Conservation (phyloP, 2,113 vertebrate species). For the Opisthocomus hoazin region DNA sequence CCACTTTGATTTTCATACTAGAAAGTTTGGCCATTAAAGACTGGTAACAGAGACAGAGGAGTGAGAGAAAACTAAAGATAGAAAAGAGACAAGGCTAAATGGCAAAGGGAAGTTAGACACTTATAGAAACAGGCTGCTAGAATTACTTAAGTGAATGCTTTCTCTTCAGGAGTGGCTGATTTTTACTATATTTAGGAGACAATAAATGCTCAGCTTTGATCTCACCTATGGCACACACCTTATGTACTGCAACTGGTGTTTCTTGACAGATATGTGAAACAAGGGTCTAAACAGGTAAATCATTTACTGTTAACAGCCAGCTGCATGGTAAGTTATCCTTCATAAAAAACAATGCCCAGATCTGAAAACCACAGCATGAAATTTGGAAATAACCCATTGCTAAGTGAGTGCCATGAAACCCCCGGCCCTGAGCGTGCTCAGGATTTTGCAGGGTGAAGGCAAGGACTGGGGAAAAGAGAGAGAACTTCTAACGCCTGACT, state of each 20-base stretch:
- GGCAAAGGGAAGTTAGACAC: conserved; percentile 43
- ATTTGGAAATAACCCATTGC: neutral
- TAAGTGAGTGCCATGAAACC: neutral
- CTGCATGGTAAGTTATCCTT: neutral
- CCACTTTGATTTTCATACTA: conserved; percentile 99
- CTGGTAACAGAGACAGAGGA: conserved; percentile 81
- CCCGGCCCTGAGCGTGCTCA: neutral
- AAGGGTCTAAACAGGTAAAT: neutral
- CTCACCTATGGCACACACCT: neutral
- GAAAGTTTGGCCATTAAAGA: conserved; percentile 98
- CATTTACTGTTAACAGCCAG: neutral
- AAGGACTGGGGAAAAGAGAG: neutral
- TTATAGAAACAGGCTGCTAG: conserved; percentile 3
- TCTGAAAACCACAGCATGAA: neutral
- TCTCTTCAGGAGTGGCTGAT: neutral
- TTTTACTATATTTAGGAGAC: neutral
- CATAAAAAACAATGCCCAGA: neutral
- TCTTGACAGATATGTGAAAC: neutral
- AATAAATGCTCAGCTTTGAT: neutral
- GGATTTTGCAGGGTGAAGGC: neutral
- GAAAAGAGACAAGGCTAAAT: conserved; percentile 66
- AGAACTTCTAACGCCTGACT: neutral
- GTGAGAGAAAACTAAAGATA: conserved; percentile 69
- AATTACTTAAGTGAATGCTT: neutral
- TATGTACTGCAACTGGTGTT: neutral